phyloP scores from a whole-genome alignment of 2,888 invertebrate genomes.

The Xestia rhomboidea region DNA sequence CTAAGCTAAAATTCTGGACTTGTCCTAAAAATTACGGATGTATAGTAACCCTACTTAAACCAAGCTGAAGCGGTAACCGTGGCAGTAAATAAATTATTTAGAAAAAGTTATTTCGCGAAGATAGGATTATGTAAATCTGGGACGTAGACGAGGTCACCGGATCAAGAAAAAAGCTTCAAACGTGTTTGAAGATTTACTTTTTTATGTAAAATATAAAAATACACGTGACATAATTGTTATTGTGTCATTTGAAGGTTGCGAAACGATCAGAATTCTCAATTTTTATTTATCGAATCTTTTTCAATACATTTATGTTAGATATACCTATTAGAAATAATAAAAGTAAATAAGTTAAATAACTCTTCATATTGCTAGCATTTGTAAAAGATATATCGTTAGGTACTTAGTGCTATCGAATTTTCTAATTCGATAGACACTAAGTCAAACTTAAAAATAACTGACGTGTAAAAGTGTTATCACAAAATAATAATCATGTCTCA shows the following conservation, averaged over 20 bases:
- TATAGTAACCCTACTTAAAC: conserved; percentile 41
- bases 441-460: not conserved
- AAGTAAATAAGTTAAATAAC: not conserved
- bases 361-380: not conserved
- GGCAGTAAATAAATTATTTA: conserved; percentile 80
- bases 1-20: not conserved
- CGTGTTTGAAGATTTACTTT: conserved; percentile 25
- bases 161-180: conserved; percentile 52
- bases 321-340: not conserved
- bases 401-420: not conserved
- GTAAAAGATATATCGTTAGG: not conserved
- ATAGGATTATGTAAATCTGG: conserved; percentile 79
- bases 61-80: conserved; percentile 55
- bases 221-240: conserved; percentile 11
- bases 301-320: not conserved
- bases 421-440: too few relatives aligned
- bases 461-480: not conserved
- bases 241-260: conserved; percentile 4
- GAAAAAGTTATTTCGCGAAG: conserved; percentile 68
- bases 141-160: conserved; percentile 62
- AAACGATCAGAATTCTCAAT: not conserved
- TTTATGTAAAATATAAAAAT: conserved; percentile 15
- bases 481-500: not conserved
- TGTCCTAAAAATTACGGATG: not conserved
- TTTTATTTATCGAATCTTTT: not conserved